Evolutionary conservation across 2,113 vertebrate genomes (phyloP).

Genomic region (Perca flavescens): DNA sequence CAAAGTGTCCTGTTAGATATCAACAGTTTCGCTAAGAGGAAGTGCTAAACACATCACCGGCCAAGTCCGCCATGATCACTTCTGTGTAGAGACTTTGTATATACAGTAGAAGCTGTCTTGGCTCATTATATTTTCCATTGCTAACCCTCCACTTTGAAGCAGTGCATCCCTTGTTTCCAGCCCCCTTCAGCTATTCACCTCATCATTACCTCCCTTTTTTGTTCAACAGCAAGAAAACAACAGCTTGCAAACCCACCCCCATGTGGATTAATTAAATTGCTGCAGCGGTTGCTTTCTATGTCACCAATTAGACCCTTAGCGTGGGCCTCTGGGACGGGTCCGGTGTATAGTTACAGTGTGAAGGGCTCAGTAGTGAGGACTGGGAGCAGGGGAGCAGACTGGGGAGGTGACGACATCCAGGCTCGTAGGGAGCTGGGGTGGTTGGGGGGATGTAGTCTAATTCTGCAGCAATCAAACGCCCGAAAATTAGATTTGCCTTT

Average conservation of each 20-base stretch:
- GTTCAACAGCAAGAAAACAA: slow-evolving; percentile 79
- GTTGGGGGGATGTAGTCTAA: background rate
- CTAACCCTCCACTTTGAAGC: slow-evolving; percentile 27
- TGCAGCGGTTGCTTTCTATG: slow-evolving; percentile 65
- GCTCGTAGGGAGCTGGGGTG: slow-evolving; percentile 26
- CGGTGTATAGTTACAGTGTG: slow-evolving; percentile 68
- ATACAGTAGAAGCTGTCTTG: slow-evolving; percentile 41
- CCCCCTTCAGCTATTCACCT: slow-evolving; percentile 21
- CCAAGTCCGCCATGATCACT: background rate
- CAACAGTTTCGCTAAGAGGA: background rate
- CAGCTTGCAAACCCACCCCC: slow-evolving; percentile 71
- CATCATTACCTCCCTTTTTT: slow-evolving; percentile 48
- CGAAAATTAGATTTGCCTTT: slow-evolving; percentile 51
- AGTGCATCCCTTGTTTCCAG: slow-evolving; percentile 2
- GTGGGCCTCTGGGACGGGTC: slow-evolving; percentile 44
- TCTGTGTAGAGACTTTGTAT: slow-evolving; percentile 42
- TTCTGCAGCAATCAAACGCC: slow-evolving; percentile 31
- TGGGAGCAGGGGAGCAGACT: slow-evolving; percentile 37
- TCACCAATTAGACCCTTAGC: slow-evolving; percentile 69
- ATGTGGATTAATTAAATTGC: slow-evolving; percentile 83
- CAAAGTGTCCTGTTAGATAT: slow-evolving; percentile 3
- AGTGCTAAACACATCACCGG: slow-evolving; percentile 1
- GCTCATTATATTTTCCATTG: slow-evolving; percentile 51
- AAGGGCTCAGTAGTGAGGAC: slow-evolving; percentile 47
- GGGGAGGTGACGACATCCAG: slow-evolving; percentile 60